Evolutionary conservation across 2,113 vertebrate species (phyloP).

Genomic region (Chaetura pelagica): DNA sequence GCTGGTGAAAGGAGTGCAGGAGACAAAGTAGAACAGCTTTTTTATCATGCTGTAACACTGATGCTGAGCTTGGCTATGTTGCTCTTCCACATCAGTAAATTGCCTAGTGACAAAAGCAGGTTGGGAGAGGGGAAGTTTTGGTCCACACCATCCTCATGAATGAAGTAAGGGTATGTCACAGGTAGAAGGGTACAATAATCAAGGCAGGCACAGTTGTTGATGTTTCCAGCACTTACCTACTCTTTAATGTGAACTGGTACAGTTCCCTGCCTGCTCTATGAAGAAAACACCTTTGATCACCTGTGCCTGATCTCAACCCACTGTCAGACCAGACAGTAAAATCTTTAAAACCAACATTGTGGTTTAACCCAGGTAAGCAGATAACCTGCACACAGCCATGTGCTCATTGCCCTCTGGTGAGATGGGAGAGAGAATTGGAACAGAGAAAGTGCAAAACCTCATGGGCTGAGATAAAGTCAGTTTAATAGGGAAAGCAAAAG

Average conservation of each 20-base stretch:
- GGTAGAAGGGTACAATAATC: neutral
- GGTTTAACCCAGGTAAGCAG: neutral
- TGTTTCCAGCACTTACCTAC: neutral
- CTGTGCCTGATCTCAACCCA: neutral
- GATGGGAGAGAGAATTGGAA: neutral
- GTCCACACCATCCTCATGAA: neutral
- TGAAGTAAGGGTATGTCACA: neutral
- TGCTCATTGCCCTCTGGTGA: neutral
- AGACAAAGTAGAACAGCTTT: slow-evolving; percentile 25
- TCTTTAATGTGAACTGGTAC: neutral
- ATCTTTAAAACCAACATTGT: neutral
- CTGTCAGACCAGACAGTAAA: neutral
- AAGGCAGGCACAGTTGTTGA: neutral
- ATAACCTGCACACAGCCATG: neutral
- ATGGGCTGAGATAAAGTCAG: neutral
- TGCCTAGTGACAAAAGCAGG: slow-evolving; percentile 12
- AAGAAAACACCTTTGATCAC: neutral
- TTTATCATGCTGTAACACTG: neutral
- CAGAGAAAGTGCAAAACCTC: neutral
- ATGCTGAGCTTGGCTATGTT: slow-evolving; percentile 10
- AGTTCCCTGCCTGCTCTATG: neutral
- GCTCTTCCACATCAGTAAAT: slow-evolving; percentile 34
- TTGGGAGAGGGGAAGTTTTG: neutral
- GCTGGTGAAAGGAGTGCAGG: neutral
- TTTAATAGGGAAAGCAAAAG: neutral